Base-by-base conservation (phyloP, 2,888 invertebrate species). In the Ochlodes sylvanus region DNA sequence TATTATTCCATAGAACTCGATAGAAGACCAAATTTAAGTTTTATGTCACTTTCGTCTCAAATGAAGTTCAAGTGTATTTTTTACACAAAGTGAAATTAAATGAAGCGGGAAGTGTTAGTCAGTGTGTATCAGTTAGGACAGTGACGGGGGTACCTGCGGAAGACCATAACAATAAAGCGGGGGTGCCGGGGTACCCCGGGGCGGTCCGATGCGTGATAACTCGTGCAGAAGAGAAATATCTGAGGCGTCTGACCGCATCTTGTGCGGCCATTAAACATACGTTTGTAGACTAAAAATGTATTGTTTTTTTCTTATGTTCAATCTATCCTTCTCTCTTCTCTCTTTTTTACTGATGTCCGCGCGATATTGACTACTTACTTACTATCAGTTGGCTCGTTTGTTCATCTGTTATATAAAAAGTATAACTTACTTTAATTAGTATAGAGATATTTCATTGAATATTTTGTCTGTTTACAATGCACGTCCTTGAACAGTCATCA, bases 201-300 rank as follows among this genome's bases (percentile, higher is more conserved):
- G 12, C 10, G 44, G 5, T 10, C 7, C 50, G 50, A 19, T 27
- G 50, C 41, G 57, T 70, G 77, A 74, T 75, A 77, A 74, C 72
- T 77, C 73, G 77, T 73, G 76, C 69, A 78, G 80, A 79, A 80
- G 77, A 81, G 79, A 82, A 77, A 77, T 81, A 79, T 80, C 75
- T 75, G 63, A 64, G 56, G 19, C 70, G 70, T 57, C 60, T 66
- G 71, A 60, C 70, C 68, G 71, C 67, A 9, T 21, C 21, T 69
- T 61, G 55, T 63, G 67, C 56, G 69, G 70, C 71, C 56, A 68
- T 1, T 38, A 68, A 69, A 68, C 38, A 7, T 1, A 19, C 62
- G 68, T 12, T 19, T 63, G 7, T 38, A 38, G 1, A 17, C 27
- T 32, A 17, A 52, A 50, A 27, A 17, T 15, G n/a, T n/a, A n/a